A percentile compares a stretch with the other conserved stretches of the same genome.
Conservation (phyloP, 1,140 invertebrate genomes). For the Elysia chlorotica region DNA sequence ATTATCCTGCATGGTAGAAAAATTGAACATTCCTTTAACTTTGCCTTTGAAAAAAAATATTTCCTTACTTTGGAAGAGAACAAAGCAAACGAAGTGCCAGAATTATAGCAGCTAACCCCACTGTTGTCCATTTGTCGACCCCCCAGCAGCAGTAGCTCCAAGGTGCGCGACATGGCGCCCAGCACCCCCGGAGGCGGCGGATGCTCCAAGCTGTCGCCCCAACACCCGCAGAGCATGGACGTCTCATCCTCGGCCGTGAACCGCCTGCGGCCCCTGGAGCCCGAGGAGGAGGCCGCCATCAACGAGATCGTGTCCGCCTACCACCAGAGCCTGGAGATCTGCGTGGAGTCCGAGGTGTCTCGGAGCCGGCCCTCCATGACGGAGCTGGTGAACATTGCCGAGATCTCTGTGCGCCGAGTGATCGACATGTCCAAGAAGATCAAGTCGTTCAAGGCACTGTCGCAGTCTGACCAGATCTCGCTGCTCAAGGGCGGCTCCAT, state of each 20-base stretch:
- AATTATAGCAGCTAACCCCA: no score
- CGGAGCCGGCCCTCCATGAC: conserved; percentile 49
- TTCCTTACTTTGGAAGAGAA: no score
- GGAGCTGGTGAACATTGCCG: conserved; percentile 62
- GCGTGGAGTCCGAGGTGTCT: conserved; percentile 50
- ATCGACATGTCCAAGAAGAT: conserved; percentile 64
- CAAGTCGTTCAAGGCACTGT: conserved; percentile 61
- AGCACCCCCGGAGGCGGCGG: no score
- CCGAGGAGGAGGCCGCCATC: conserved; percentile 53
- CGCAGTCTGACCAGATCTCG: conserved; percentile 62
- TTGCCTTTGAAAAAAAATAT: no score
- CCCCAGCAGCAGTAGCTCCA: no score
- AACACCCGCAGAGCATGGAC: conserved; percentile 51
- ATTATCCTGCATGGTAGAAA: no score
- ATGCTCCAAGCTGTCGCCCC: no score
- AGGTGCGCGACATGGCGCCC: no score
- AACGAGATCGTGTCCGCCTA: conserved; percentile 57
- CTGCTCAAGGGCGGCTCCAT: conserved; percentile 64
- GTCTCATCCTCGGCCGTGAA: conserved; percentile 35
- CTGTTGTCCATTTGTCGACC: no score
- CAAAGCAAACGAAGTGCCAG: no score
- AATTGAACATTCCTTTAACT: no score
- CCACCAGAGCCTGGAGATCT: conserved; percentile 57
- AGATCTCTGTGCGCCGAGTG: conserved; percentile 60
- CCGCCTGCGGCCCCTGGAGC: conserved; percentile 41